Conservation (phyloP, 2,797 vertebrate genomes). For the Carcharodon carcharias region DNA sequence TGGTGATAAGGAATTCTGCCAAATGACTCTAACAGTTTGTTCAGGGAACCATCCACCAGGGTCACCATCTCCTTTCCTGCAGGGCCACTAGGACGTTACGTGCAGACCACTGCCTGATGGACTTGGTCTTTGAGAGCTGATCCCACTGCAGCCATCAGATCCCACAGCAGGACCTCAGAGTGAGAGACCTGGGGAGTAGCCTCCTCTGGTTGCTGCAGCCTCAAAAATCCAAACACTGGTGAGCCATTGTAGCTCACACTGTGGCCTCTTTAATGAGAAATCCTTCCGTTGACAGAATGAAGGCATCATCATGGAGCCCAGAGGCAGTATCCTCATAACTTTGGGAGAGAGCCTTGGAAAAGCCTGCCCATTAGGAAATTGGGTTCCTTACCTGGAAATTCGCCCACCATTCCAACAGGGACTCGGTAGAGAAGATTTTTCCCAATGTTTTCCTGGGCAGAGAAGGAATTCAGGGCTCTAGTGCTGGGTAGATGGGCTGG, state of each 20-base stretch:
- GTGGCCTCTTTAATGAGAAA: not conserved
- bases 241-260: not conserved
- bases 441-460: not conserved
- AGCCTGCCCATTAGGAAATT: not conserved
- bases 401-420: not conserved
- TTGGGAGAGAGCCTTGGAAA: not conserved
- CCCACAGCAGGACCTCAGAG: not conserved
- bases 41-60: no score
- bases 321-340: not conserved
- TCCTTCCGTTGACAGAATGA: not conserved
- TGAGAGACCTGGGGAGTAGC: not conserved
- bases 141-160: not conserved
- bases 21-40: no score
- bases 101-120: no score
- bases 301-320: not conserved
- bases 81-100: no score
- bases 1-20: no score
- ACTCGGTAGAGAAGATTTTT: not conserved
- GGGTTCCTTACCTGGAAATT: not conserved
- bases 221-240: not conserved
- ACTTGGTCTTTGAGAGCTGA: not conserved
- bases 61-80: no score
- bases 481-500: not conserved
- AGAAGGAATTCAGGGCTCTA: not conserved
- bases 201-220: not conserved